Conservation (phyloP, 2,888 invertebrate genomes). For the Scaptomyza flava region DNA sequence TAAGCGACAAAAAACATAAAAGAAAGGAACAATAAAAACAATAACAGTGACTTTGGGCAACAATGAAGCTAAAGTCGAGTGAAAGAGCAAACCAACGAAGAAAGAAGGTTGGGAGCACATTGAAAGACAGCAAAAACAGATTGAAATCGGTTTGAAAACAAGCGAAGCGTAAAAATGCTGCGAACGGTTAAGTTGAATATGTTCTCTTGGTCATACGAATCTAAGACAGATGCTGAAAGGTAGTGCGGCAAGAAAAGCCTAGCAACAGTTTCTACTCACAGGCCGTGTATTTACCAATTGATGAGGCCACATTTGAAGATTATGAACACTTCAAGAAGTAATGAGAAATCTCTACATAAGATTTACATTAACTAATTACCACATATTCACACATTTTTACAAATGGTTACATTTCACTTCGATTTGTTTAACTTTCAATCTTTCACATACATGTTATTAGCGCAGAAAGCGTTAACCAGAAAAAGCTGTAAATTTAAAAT, state of each 20-base stretch:
- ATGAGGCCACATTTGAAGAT: neutral
- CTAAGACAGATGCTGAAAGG: constrained; percentile 6
- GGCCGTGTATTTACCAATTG: neutral
- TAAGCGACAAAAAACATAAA: constrained; percentile 22
- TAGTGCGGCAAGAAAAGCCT: neutral
- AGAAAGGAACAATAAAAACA: constrained; percentile 19
- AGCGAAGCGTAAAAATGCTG: constrained; percentile 80
- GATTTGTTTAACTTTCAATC: too few species aligned
- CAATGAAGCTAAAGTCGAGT: constrained; percentile 64
- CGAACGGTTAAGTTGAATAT: constrained; percentile 21
- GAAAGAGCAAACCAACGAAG: constrained; percentile 6
- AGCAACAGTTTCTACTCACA: constrained; percentile 1
- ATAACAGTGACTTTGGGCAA: constrained; percentile 65
- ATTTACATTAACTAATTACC: too few species aligned
- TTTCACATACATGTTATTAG: too few species aligned
- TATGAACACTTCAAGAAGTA: neutral
- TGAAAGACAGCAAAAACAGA: constrained; percentile 75
- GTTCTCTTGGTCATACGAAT: constrained; percentile 11
- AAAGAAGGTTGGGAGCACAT: constrained; percentile 39
- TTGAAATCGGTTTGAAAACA: constrained; percentile 81
- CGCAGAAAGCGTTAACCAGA: too few species aligned
- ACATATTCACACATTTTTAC: too few species aligned
- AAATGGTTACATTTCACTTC: too few species aligned
- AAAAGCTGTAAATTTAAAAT: too few species aligned
- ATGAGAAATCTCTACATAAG: too few species aligned